phyloP scores from a whole-genome alignment of 2,113 vertebrate species.

The Procapra przewalskii region DNA sequence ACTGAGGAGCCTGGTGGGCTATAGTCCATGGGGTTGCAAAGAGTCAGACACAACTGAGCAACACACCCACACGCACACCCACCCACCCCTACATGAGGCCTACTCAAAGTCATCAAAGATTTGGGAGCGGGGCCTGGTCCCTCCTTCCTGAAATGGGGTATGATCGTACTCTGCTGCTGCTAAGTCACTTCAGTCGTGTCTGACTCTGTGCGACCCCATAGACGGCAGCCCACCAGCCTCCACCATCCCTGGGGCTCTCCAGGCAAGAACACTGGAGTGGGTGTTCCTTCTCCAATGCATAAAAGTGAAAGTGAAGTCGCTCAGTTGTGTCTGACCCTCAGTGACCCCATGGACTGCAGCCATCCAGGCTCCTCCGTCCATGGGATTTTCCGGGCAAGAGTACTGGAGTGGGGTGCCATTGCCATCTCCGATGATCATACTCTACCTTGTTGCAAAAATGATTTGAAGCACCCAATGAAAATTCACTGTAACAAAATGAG shows the following conservation, averaged over 20 bases:
- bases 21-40: neutral
- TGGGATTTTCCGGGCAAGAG: no score
- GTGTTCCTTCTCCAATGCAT: no score
- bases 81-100: neutral
- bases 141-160: neutral
- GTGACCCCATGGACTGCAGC: no score
- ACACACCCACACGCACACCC: neutral
- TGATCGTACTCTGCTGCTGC: neutral
- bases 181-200: no score
- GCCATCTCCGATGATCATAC: neutral
- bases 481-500: neutral
- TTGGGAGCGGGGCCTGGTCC: neutral
- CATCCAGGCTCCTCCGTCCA: no score
- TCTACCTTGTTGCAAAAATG: neutral
- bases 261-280: no score
- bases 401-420: no score
- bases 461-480: neutral
- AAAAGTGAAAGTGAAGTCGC: no score
- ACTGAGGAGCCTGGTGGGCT: neutral
- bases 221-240: no score
- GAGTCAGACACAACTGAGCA: neutral
- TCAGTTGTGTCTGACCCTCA: no score
- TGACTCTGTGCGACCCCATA: no score
- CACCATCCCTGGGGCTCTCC: no score
- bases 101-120: neutral